Evolutionary conservation across 2,888 invertebrate species (phyloP).

Genomic region (Epirrhoe alternata): DNA sequence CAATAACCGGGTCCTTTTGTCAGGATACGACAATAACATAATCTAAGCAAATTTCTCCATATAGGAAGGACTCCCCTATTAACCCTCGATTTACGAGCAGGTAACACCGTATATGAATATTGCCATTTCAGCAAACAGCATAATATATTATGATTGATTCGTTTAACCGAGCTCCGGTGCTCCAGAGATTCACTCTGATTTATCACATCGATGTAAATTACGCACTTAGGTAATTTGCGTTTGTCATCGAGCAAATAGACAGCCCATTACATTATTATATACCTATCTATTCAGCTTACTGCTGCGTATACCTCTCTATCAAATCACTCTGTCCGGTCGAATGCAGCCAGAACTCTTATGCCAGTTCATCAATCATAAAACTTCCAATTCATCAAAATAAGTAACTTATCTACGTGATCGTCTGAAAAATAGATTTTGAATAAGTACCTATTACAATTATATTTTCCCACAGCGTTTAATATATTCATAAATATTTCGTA

Average conservation of each 20-base stretch:
- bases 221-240: conserved; percentile 52
- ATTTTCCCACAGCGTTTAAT: neutral
- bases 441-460: too few species aligned
- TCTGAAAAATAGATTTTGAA: too few species aligned
- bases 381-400: too few species aligned
- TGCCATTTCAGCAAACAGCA: conserved; percentile 49
- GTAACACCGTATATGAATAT: conserved; percentile 41
- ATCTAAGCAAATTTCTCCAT: conserved; percentile 14
- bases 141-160: conserved; percentile 61
- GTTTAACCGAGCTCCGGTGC: conserved; percentile 49
- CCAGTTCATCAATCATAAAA: too few species aligned
- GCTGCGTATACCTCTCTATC: too few species aligned
- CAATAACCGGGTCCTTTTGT: conserved; percentile 7
- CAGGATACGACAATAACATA: conserved; percentile 14
- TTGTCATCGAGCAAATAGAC: conserved; percentile 51
- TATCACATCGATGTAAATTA: conserved; percentile 57
- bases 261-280: conserved; percentile 28
- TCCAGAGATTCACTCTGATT: conserved; percentile 53
- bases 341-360: too few species aligned
- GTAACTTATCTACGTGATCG: too few species aligned
- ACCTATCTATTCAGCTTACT: neutral
- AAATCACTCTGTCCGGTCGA: too few species aligned
- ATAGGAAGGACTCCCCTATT: conserved; percentile 17
- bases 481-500: neutral
- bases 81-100: conserved; percentile 37